Percentiles rank a stretch among this genome's conserved stretches.
These are phyloP conservation scores for Vandiemenella viatica DNA, from an alignment of 2,888 invertebrate species.

Conservation along the genomic window DNA sequence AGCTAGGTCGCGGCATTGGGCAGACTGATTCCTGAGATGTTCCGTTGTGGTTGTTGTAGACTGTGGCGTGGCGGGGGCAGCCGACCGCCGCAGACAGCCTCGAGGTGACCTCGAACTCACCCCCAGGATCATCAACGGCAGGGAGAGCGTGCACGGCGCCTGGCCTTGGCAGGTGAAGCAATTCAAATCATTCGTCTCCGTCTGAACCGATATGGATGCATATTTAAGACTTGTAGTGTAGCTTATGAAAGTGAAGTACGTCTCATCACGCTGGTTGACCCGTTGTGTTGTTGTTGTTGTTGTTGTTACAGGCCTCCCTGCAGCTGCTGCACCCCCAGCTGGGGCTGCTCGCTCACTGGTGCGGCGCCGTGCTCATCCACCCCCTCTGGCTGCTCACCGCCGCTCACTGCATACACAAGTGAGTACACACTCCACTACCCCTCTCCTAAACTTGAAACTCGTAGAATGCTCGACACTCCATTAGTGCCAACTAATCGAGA, in stretches of 20 bases:
- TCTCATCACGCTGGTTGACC: too few relatives aligned
- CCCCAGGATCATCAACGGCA: constrained; percentile 56
- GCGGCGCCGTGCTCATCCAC: constrained; percentile 77
- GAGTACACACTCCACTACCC: constrained; percentile 24
- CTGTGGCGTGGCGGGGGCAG: too few relatives aligned
- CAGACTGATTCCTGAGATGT: too few relatives aligned
- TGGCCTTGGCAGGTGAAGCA: constrained; percentile 80
- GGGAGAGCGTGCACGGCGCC: constrained; percentile 58
- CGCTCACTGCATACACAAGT: constrained; percentile 86
- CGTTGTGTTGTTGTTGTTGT: too few relatives aligned
- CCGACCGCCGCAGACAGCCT: constrained; percentile 26
- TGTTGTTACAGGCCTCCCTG: constrained; percentile 58
- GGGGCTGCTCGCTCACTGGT: constrained; percentile 87
- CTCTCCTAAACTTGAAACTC: too few relatives aligned
- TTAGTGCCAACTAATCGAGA: too few relatives aligned
- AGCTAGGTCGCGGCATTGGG: too few relatives aligned
- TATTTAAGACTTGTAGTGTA: not conserved
- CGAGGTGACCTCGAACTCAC: constrained; percentile 14
- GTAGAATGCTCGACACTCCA: too few relatives aligned
- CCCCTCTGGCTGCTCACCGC: constrained; percentile 77
- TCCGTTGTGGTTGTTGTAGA: too few relatives aligned
- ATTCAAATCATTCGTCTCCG: too few relatives aligned
- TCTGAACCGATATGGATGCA: too few relatives aligned
- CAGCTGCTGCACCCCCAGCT: constrained; percentile 75
- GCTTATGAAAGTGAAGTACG: not conserved